Evolutionary conservation across 2,797 vertebrate species (phyloP), one percentile per base, ranked within the genome.

Genomic region (Eutrigla gurnardus): DNA sequence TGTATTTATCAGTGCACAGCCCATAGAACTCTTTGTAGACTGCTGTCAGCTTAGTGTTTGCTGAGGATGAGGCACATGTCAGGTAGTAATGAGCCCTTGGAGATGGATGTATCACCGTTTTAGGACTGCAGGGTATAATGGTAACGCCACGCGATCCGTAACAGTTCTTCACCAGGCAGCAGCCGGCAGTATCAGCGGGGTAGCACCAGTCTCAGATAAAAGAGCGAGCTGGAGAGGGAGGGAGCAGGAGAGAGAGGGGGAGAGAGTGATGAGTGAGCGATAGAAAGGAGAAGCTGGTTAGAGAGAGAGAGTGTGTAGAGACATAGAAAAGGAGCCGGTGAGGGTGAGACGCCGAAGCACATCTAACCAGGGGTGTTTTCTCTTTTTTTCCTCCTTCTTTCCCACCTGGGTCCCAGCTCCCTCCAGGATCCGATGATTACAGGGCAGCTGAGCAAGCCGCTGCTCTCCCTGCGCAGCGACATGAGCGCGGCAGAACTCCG

Each of bases 391-490:
- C 74, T 78, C 78, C 81, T 65, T 70, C 63, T 86, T 88, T 86
- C 89, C 92, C 87, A 92, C 88, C 90, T 91, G 91, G 90, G 86
- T 92, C 90, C 78, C 89, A 85, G 83, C 90, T 87, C 84, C 89
- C 94, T 94, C 93, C 95, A 96, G 97, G 97, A 98, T 95, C 97
- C 96, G 94, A 98, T 99, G 98, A 98, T 99, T 96, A 97, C 97
- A 94, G 98, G 97, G 97, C 97, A 97, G 97, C 96, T 97, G 96
- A 96, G 97, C 95, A 98, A 99, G 95, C 97, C 97, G 94, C 96
- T 95, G 97, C 96, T 98, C 96, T 96, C 97, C 94, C 96, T 96
- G 95, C 96, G 93, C 95, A 96, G 96, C 96, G 97, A 97, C 95
- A 98, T 98, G 97, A 98, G 97, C 95, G 96, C 94, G 89, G 95